Evolutionary conservation across 2,113 vertebrate genomes (phyloP).

Genomic region (Pedionomus torquatus): DNA sequence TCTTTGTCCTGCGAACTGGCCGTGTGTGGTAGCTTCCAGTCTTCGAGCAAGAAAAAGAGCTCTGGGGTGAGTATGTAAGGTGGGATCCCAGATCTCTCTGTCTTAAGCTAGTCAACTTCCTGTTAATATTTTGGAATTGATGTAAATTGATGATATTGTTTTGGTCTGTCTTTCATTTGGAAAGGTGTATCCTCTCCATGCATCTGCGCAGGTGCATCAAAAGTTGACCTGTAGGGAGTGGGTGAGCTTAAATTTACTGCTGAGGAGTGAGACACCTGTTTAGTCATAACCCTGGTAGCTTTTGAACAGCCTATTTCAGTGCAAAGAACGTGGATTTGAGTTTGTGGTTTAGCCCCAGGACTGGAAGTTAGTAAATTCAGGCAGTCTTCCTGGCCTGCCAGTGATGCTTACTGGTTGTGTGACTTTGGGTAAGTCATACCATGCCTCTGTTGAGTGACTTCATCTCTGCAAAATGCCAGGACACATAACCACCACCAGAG

Average conservation of each 20-base stretch:
- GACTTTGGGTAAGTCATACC: neutral
- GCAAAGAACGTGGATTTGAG: neutral
- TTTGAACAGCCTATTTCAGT: neutral
- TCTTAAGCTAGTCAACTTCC: neutral
- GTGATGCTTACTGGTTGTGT: neutral
- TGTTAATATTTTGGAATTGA: neutral
- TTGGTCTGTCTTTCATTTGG: neutral
- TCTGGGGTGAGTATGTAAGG: neutral
- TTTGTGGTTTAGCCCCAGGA: slow-evolving; percentile 25
- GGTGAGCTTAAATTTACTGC: neutral
- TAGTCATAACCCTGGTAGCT: neutral
- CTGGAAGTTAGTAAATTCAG: slow-evolving; percentile 1
- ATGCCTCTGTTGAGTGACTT: neutral
- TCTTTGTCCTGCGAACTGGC: neutral
- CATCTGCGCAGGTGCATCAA: neutral
- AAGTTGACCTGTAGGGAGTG: neutral
- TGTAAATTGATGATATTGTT: neutral
- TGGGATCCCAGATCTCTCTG: neutral
- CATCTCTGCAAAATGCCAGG: neutral
- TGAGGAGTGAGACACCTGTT: neutral
- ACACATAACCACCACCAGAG: neutral
- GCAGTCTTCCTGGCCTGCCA: neutral
- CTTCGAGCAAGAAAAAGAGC: neutral
- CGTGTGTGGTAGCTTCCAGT: neutral
- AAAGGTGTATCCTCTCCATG: neutral